phyloP scores from a whole-genome alignment of 2,113 vertebrate species.

The Carlito syrichta region DNA sequence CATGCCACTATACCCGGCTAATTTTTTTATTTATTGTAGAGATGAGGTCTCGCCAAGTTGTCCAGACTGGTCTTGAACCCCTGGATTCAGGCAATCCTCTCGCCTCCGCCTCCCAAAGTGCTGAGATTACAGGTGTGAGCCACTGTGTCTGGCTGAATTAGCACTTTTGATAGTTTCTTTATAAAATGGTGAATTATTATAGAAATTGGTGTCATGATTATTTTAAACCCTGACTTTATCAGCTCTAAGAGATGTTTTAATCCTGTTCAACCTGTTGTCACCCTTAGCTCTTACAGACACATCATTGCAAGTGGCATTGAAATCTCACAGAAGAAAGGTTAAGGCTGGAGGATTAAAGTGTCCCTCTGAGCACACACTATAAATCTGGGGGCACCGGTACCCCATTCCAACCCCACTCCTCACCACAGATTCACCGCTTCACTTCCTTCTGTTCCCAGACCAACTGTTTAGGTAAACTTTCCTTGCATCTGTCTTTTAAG shows the following conservation, averaged over 20 bases:
- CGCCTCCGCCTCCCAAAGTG: no score
- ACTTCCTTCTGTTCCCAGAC: background rate
- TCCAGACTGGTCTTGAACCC: no score
- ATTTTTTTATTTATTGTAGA: no score
- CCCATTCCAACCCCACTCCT: background rate
- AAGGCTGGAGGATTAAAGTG: background rate
- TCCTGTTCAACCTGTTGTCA: background rate
- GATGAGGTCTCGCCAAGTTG: no score
- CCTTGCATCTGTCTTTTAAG: background rate
- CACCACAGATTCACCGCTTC: background rate
- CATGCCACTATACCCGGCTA: no score
- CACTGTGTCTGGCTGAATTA: no score
- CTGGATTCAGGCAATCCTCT: no score
- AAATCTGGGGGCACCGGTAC: background rate
- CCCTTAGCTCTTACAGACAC: background rate
- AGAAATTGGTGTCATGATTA: slow-evolving; percentile 1
- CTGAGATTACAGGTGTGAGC: no score
- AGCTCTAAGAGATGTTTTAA: background rate
- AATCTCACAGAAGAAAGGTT: background rate
- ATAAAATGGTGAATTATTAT: background rate
- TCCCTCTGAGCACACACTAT: background rate
- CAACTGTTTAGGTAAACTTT: background rate
- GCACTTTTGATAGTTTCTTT: background rate
- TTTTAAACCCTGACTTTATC: background rate
- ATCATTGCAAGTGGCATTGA: background rate